Evolutionary conservation across 35 echinoderm and acorn worm species (phyloP).

Genomic region (Heliocidaris erythrogramma): DNA sequence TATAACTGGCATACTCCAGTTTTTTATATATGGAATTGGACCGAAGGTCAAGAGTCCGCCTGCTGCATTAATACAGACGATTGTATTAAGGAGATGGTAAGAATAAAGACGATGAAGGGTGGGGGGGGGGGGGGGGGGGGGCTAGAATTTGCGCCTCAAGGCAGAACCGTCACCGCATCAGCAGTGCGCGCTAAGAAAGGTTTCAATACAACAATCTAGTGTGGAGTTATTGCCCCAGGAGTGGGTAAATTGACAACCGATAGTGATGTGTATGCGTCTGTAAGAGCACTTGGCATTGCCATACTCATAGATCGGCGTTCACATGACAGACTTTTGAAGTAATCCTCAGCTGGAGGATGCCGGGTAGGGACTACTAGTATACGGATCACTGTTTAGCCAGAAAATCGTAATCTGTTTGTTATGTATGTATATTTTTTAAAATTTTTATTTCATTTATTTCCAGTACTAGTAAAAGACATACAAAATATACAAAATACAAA

Average conservation of each 20-base stretch:
- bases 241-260: neutral
- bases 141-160: neutral
- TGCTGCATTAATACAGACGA: neutral
- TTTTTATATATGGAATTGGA: neutral
- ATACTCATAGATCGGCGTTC: neutral
- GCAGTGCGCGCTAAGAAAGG: conserved; percentile 27
- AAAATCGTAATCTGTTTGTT: neutral
- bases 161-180: neutral
- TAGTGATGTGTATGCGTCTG: neutral
- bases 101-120: neutral
- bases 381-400: no score
- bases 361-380: no score
- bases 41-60: neutral
- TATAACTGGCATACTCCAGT: neutral
- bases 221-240: neutral
- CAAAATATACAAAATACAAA: no score
- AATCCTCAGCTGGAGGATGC: neutral
- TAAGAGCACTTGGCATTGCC: neutral
- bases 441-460: no score
- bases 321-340: neutral
- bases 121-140: neutral
- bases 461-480: no score
- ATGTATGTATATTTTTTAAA: neutral
- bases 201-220: conserved; percentile 34
- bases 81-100: neutral